These are phyloP conservation scores for Mya arenaria DNA, from an alignment of 1,140 invertebrate species.

Conservation along the genomic window DNA sequence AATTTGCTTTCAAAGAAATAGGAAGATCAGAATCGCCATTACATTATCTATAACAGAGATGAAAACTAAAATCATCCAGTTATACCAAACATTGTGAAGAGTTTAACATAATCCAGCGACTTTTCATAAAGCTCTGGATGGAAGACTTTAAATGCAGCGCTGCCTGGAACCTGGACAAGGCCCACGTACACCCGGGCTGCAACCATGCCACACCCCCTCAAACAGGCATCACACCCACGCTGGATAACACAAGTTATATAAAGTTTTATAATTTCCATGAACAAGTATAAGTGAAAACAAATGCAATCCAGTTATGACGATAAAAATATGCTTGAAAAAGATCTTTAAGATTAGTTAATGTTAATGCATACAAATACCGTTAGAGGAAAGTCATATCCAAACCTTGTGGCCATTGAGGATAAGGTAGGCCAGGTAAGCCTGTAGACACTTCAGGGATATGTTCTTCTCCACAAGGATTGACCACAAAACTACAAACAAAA, in stretches of 20 bases:
- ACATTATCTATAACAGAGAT: background rate
- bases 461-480: slow-evolving; percentile 82
- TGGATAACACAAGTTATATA: too few species aligned
- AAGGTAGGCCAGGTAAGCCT: slow-evolving; percentile 83
- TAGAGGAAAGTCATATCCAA: background rate
- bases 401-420: slow-evolving; percentile 81
- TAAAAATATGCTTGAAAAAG: slow-evolving; percentile 5
- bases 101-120: slow-evolving; percentile 82
- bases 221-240: too few species aligned
- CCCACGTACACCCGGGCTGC: slow-evolving; percentile 72
- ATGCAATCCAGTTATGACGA: too few species aligned
- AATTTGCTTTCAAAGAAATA: background rate
- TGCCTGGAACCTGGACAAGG: slow-evolving; percentile 77
- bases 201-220: slow-evolving; percentile 72
- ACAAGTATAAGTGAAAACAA: too few species aligned
- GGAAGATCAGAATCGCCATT: background rate
- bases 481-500: slow-evolving; percentile 82
- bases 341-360: background rate
- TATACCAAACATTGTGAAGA: slow-evolving; percentile 59
- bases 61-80: too few species aligned
- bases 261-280: too few species aligned
- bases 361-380: background rate
- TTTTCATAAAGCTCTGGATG: slow-evolving; percentile 83
- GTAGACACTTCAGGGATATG: slow-evolving; percentile 81
- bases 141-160: slow-evolving; percentile 84